phyloP scores from a whole-genome alignment of 2,113 vertebrate genomes.

The Penelope pileata region DNA sequence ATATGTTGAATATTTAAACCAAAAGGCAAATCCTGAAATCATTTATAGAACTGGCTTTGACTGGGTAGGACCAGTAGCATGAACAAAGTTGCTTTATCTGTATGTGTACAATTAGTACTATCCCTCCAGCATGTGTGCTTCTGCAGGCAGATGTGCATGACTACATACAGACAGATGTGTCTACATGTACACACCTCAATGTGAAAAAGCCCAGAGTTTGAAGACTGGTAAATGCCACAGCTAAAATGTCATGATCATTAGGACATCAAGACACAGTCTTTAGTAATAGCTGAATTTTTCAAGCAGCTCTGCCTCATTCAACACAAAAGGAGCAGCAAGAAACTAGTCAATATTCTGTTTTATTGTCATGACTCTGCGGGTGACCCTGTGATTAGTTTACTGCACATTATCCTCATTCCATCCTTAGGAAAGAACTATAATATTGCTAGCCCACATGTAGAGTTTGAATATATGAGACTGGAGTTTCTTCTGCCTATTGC shows the following conservation, averaged over 20 bases:
- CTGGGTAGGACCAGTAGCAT: background rate
- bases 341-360: slow-evolving; percentile 5
- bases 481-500: background rate
- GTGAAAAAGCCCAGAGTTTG: background rate
- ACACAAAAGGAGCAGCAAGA: background rate
- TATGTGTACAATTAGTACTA: background rate
- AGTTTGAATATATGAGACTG: background rate
- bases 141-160: background rate
- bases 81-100: background rate
- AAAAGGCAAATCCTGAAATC: background rate
- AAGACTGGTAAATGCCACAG: background rate
- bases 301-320: background rate
- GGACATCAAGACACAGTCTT: background rate
- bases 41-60: background rate
- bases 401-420: background rate
- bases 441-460: background rate
- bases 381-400: background rate
- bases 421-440: slow-evolving; percentile 21
- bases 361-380: background rate
- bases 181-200: rapidly evolving
- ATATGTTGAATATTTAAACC: background rate
- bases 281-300: background rate
- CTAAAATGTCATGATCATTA: background rate
- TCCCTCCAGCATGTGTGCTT: background rate
- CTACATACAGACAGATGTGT: background rate